Conservation (phyloP, 2,797 vertebrate genomes). For the Enteromius thamalakanensis region DNA sequence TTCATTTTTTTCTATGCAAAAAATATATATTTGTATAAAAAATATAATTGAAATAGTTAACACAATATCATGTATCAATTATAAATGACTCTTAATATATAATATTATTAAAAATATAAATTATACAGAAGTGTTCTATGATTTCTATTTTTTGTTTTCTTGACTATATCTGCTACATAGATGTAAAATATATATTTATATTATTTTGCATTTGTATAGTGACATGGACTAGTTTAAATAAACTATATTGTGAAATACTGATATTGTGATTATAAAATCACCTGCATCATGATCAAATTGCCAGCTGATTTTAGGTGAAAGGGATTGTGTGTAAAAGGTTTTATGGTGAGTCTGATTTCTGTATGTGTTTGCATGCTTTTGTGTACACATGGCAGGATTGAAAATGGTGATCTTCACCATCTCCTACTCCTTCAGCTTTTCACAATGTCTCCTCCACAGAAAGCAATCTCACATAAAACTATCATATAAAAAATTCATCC, state of each 20-base stretch:
- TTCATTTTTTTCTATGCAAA: too few species aligned
- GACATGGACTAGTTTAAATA: too few species aligned
- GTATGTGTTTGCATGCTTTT: conserved; percentile 5
- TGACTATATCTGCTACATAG: too few species aligned
- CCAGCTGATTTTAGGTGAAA: neutral
- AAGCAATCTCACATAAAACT: conserved; percentile 76
- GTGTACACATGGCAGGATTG: neutral
- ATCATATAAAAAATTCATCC: conserved; percentile 79
- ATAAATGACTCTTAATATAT: too few species aligned
- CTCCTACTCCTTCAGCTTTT: conserved; percentile 63
- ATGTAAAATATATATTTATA: too few species aligned
- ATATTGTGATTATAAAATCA: neutral
- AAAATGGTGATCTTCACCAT: conserved; percentile 18
- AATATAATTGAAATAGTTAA: too few species aligned
- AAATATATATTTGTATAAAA: too few species aligned
- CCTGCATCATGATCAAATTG: neutral
- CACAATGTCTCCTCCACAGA: conserved; percentile 64
- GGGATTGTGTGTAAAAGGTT: conserved; percentile 25
- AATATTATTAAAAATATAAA: too few species aligned
- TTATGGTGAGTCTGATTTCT: neutral
- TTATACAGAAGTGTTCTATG: too few species aligned
- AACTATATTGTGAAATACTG: neutral
- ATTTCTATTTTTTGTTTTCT: too few species aligned
- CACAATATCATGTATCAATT: too few species aligned
- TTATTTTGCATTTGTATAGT: too few species aligned